These are phyloP conservation scores for Perizoma affinitatum DNA, from an alignment of 2,888 invertebrate genomes.

Conservation along the genomic window DNA sequence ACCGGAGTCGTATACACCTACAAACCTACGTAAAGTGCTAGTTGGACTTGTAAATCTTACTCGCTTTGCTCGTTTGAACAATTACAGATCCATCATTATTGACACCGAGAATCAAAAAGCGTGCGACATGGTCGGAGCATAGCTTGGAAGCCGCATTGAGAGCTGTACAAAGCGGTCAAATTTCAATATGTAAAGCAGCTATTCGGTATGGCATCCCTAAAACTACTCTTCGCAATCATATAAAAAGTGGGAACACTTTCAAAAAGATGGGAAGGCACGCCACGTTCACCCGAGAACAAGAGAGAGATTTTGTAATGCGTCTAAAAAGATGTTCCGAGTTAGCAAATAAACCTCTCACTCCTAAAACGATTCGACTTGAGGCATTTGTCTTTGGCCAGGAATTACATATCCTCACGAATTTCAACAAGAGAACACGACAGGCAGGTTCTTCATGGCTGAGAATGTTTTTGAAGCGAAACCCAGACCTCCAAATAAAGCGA, in stretches of 20 bases:
- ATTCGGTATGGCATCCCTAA: background rate
- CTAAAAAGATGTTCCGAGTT: background rate
- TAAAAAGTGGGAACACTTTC: conserved; percentile 7
- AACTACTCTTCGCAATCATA: background rate
- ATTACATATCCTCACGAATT: conserved; percentile 6
- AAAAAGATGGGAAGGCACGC: conserved; percentile 1
- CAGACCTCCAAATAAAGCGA: too few species aligned
- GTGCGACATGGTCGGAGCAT: conserved; percentile 3
- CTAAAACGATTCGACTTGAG: conserved; percentile 5
- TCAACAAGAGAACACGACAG: background rate
- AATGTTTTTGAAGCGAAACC: conserved; percentile 1
- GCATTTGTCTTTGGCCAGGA: conserved; percentile 4
- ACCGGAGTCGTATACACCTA: too few species aligned
- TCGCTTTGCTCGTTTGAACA: background rate
- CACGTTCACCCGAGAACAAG: conserved; percentile 7
- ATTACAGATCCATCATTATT: background rate
- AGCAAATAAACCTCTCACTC: background rate
- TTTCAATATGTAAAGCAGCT: background rate
- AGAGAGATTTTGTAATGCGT: background rate
- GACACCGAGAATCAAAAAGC: background rate
- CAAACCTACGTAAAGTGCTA: too few species aligned
- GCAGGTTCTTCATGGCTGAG: conserved; percentile 5
- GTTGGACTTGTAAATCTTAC: too few species aligned
- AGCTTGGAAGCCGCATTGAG: conserved; percentile 3
- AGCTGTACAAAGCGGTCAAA: background rate